Evolutionary conservation across 2,888 invertebrate genomes (phyloP).

Genomic region (Agrypnus murinus): DNA sequence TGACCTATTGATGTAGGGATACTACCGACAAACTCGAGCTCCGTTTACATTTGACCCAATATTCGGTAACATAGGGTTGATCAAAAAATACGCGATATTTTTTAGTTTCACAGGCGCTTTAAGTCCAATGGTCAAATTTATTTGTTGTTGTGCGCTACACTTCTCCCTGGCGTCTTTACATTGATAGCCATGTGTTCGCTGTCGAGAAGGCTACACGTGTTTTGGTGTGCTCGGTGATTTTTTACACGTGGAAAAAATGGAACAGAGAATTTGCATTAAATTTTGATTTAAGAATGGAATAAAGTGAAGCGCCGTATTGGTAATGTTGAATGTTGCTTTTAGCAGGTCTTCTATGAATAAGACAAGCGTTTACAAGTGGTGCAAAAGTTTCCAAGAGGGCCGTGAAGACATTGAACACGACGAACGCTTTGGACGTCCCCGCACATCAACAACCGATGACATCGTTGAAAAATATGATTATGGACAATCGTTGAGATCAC

Average conservation of each 20-base stretch:
- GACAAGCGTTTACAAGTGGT: conserved; percentile 43
- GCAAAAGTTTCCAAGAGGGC: conserved; percentile 49
- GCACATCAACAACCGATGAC: conserved; percentile 59
- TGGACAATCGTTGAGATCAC: conserved; percentile 53
- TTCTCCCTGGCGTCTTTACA: not conserved
- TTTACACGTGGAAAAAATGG: conserved; percentile 6
- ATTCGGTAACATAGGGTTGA: too few relatives aligned
- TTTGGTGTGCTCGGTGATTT: conserved; percentile 8
- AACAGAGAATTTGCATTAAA: too few relatives aligned
- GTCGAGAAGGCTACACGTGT: conserved; percentile 24
- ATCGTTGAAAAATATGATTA: conserved; percentile 57
- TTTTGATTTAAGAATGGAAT: too few relatives aligned
- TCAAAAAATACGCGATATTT: too few relatives aligned
- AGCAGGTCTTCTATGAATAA: conserved; percentile 17
- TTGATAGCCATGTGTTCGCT: conserved; percentile 2
- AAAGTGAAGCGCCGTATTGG: conserved; percentile 9
- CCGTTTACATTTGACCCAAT: too few relatives aligned
- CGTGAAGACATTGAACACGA: conserved; percentile 50
- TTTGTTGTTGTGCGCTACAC: conserved; percentile 19
- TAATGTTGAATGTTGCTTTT: conserved; percentile 13
- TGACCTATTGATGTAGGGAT: too few relatives aligned
- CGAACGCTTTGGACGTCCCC: conserved; percentile 54
- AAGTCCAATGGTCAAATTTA: conserved; percentile 21
- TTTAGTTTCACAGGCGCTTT: conserved; percentile 21
- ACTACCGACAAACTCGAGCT: too few relatives aligned